Percentiles rank a stretch among this genome's conserved stretches.
Evolutionary conservation across 2,888 invertebrate genomes (phyloP).

Genomic region (Spicauda simplicius): DNA sequence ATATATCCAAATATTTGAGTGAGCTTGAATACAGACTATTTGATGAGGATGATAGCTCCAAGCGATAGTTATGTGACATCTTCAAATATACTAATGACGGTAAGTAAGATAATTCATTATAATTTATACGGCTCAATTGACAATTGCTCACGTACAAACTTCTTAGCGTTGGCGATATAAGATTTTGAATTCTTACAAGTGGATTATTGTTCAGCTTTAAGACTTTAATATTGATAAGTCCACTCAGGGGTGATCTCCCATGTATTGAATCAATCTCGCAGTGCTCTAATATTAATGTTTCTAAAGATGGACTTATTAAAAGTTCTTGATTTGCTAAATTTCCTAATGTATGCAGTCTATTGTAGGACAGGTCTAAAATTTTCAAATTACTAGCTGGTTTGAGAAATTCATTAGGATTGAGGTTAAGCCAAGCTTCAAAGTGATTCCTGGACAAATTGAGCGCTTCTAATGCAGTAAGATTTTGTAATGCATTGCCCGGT

Average conservation of each 20-base stretch:
- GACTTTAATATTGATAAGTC: constrained; percentile 79
- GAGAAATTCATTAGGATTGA: constrained; percentile 83
- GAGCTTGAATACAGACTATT: constrained; percentile 77
- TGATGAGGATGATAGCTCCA: constrained; percentile 73
- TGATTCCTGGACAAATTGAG: constrained; percentile 87
- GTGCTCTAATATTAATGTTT: constrained; percentile 84
- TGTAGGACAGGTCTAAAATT: constrained; percentile 87
- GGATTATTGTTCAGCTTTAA: constrained; percentile 84
- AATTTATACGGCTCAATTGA: constrained; percentile 77
- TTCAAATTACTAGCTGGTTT: constrained; percentile 78
- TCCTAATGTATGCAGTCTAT: constrained; percentile 83
- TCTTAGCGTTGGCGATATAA: constrained; percentile 80
- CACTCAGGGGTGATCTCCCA: constrained; percentile 77
- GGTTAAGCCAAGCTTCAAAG: constrained; percentile 84
- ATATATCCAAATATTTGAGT: constrained; percentile 84
- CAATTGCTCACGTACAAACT: constrained; percentile 86
- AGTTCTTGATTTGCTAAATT: constrained; percentile 76
- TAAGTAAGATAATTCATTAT: constrained; percentile 83
- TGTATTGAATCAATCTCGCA: constrained; percentile 85
- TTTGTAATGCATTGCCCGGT: constrained; percentile 73
- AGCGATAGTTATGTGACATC: constrained; percentile 86
- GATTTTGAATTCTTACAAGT: constrained; percentile 67
- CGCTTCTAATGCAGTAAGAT: constrained; percentile 82
- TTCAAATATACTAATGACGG: constrained; percentile 85
- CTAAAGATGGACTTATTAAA: constrained; percentile 84